Conservation (phyloP, 2,797 vertebrate species). For the Bovichtus variegatus region DNA sequence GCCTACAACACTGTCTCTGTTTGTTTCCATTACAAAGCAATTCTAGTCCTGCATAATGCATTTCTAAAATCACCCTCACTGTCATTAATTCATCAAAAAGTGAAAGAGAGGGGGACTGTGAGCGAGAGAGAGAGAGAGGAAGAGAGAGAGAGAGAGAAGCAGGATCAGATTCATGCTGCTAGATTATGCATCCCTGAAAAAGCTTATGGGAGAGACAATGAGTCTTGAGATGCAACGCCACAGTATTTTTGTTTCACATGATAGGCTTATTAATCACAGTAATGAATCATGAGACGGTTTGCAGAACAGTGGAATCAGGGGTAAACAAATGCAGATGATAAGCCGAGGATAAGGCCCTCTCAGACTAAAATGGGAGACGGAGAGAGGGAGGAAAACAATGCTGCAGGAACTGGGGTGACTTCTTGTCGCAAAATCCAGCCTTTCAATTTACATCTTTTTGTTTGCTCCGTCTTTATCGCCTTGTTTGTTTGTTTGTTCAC, state of each 20-base stretch:
- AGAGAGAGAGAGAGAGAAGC: conserved; percentile 16
- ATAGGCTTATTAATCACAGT: conserved; percentile 84
- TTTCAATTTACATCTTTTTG: conserved; percentile 54
- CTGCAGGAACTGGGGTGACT: conserved; percentile 19
- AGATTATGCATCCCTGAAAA: conserved; percentile 71
- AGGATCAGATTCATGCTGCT: conserved; percentile 28
- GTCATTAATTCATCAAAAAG: conserved; percentile 77
- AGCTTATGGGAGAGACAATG: conserved; percentile 71
- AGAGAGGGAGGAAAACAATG: conserved; percentile 4
- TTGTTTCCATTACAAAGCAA: conserved; percentile 80
- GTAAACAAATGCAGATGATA: conserved; percentile 76
- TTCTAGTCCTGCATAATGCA: conserved; percentile 79
- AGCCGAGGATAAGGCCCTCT: conserved; percentile 48
- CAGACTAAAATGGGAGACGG: conserved; percentile 17
- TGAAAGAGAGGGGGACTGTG: conserved; percentile 5
- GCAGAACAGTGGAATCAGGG: conserved; percentile 67
- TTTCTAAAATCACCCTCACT: conserved; percentile 59
- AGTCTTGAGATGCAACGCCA: conserved; percentile 59
- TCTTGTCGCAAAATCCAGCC: conserved; percentile 27
- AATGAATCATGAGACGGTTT: conserved; percentile 79
- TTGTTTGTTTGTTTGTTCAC: conserved; percentile 74
- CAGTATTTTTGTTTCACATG: conserved; percentile 78
- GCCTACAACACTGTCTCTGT: conserved; percentile 65
- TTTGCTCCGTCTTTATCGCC: conserved; percentile 47
- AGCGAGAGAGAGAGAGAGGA: not conserved